phyloP scores from a whole-genome alignment of 2,113 vertebrate species.

The Tetrax tetrax region DNA sequence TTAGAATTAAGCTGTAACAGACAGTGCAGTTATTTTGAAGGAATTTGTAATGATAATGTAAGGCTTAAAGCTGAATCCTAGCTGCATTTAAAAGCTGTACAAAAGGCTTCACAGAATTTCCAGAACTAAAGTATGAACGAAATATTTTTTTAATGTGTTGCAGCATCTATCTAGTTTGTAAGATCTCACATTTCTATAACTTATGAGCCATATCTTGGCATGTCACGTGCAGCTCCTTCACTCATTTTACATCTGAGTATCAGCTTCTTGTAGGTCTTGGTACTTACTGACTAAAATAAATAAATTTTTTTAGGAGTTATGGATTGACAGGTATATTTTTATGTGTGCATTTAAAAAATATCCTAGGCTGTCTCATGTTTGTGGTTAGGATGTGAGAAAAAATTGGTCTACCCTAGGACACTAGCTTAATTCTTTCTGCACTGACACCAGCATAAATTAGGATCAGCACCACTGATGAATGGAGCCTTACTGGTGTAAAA shows the following conservation, averaged over 20 bases:
- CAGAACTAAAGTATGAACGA: neutral
- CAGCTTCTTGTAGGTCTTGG: neutral
- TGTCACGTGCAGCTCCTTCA: neutral
- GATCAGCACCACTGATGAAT: constrained; percentile 47
- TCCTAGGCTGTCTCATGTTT: constrained; percentile 33
- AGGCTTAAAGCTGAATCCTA: neutral
- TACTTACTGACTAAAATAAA: neutral
- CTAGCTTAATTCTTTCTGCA: constrained; percentile 48
- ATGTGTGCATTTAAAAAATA: constrained; percentile 64
- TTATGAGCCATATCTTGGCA: neutral
- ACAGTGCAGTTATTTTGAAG: neutral
- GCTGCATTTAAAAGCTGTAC: neutral
- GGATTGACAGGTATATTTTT: constrained; percentile 61
- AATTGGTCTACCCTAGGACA: constrained; percentile 49
- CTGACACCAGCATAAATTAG: constrained; percentile 47
- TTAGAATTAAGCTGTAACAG: neutral
- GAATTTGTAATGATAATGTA: neutral
- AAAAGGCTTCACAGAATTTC: neutral
- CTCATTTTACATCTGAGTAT: neutral
- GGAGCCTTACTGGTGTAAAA: constrained; percentile 48
- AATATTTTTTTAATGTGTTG: neutral
- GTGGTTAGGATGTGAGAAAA: constrained; percentile 53
- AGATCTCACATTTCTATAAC: neutral
- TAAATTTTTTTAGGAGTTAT: constrained; percentile 1
- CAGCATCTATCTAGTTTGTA: neutral